phyloP scores from a whole-genome alignment of 2,113 vertebrate genomes.

The Nymphicus hollandicus region DNA sequence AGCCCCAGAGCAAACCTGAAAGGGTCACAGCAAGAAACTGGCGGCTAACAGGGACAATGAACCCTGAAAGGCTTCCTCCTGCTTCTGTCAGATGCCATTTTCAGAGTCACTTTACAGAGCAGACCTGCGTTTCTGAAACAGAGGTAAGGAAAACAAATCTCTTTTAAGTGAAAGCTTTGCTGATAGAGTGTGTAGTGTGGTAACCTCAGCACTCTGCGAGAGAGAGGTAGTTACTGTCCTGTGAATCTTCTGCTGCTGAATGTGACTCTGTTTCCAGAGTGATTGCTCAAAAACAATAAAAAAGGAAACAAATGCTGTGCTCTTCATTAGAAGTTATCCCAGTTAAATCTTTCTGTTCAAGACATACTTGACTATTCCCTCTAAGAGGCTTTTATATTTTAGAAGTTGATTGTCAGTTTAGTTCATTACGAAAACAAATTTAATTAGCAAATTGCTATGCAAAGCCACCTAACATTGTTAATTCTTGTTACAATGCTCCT shows the following conservation, averaged over 20 bases:
- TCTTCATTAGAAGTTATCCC: slow-evolving; percentile 33
- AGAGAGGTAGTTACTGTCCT: slow-evolving; percentile 55
- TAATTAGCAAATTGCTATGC: slow-evolving; percentile 22
- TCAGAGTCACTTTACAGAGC: slow-evolving; percentile 52
- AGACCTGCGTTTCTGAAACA: slow-evolving; percentile 27
- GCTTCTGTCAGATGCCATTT: slow-evolving; percentile 40
- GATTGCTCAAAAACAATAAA: neutral
- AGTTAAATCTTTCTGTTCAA: slow-evolving; percentile 43
- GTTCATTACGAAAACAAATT: neutral
- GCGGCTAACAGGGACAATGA: neutral
- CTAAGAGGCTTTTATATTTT: slow-evolving; percentile 45
- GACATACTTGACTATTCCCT: slow-evolving; percentile 31
- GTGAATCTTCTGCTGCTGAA: neutral
- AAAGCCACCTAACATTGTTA: neutral
- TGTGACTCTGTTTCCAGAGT: neutral
- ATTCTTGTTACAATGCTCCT: neutral
- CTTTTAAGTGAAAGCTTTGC: slow-evolving; percentile 25
- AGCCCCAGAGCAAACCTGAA: neutral
- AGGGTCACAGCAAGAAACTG: neutral
- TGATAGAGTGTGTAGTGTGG: slow-evolving; percentile 33
- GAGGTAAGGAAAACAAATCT: slow-evolving; percentile 35
- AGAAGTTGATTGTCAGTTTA: slow-evolving; percentile 77
- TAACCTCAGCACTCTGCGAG: slow-evolving; percentile 1
- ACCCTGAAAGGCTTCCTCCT: neutral
- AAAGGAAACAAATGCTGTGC: neutral